Conservation (phyloP, 2,113 vertebrate species). For the Ivindomyrus marchei region DNA sequence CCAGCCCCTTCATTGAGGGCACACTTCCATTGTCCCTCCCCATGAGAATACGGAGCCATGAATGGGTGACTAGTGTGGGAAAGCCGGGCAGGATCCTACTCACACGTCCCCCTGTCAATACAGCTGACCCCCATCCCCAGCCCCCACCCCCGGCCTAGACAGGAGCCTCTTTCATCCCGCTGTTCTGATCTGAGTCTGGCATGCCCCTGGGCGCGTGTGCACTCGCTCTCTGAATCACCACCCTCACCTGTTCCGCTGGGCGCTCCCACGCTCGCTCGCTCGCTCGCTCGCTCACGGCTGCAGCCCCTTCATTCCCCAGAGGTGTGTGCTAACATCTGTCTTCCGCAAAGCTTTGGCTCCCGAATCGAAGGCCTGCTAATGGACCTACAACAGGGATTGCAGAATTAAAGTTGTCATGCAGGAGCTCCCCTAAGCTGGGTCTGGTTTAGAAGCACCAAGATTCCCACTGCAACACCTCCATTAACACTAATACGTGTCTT, state of each 20-base stretch:
- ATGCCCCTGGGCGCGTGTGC: slow-evolving; percentile 39
- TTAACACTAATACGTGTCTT: neutral
- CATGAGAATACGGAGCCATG: slow-evolving; percentile 42
- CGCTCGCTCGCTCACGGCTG: neutral
- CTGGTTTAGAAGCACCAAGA: neutral
- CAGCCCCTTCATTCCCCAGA: neutral
- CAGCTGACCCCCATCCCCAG: neutral
- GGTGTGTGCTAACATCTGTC: slow-evolving; percentile 33
- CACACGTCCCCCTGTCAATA: slow-evolving; percentile 52
- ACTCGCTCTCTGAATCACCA: slow-evolving; percentile 24
- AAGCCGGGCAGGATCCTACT: slow-evolving; percentile 46
- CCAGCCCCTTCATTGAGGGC: slow-evolving; percentile 35
- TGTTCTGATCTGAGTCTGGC: slow-evolving; percentile 37
- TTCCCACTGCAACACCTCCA: neutral
- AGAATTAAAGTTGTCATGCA: neutral
- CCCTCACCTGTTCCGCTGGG: slow-evolving; percentile 27
- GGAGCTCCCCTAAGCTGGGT: neutral
- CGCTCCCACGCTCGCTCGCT: neutral
- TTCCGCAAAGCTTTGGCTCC: neutral
- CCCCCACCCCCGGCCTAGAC: slow-evolving; percentile 9
- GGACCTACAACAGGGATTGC: neutral
- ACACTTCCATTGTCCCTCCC: slow-evolving; percentile 51
- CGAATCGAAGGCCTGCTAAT: neutral
- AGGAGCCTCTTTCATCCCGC: neutral
- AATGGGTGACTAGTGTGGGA: slow-evolving; percentile 55